These are phyloP conservation scores for Salminus brasiliensis DNA, from an alignment of 2,113 vertebrate genomes.

Conservation along the genomic window DNA sequence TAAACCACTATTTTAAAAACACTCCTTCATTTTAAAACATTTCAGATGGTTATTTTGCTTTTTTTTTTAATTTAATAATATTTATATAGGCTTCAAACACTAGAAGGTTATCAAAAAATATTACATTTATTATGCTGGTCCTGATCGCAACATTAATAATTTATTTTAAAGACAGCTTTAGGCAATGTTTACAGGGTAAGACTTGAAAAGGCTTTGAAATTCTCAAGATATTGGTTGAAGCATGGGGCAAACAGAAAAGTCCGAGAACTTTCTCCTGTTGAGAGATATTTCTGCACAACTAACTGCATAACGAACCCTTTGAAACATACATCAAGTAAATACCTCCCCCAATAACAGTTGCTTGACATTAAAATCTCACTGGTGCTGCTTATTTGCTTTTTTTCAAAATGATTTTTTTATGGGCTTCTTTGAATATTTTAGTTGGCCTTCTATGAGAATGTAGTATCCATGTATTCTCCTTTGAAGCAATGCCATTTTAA, in stretches of 20 bases:
- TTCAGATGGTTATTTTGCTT: not conserved
- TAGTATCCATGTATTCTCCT: not conserved
- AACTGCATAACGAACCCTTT: constrained; percentile 21
- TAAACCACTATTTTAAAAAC: not conserved
- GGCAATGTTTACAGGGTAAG: constrained; percentile 39
- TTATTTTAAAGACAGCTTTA: constrained; percentile 34
- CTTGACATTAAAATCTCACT: not conserved
- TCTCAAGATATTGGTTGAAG: constrained; percentile 31
- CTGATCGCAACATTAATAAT: constrained; percentile 34
- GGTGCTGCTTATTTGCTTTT: not conserved
- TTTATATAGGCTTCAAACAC: constrained; percentile 1
- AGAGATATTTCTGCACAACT: constrained; percentile 9
- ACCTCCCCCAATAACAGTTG: not conserved
- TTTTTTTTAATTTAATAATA: constrained; percentile 30
- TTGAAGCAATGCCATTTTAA: constrained; percentile 17
- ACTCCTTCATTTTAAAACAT: not conserved
- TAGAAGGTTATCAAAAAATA: constrained; percentile 21
- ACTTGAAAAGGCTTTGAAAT: constrained; percentile 48
- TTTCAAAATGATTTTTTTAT: constrained; percentile 23
- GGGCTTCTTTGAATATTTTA: too few relatives aligned
- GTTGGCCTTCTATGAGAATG: not conserved
- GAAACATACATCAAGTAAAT: constrained; percentile 35
- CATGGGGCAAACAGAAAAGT: constrained; percentile 21
- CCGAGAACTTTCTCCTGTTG: constrained; percentile 37
- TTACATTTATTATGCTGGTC: constrained; percentile 35